These are phyloP conservation scores for Hexactinellida sp. DNA, from an alignment of 37 sponge, comb jelly and placozoan species.

Conservation along the genomic window DNA sequence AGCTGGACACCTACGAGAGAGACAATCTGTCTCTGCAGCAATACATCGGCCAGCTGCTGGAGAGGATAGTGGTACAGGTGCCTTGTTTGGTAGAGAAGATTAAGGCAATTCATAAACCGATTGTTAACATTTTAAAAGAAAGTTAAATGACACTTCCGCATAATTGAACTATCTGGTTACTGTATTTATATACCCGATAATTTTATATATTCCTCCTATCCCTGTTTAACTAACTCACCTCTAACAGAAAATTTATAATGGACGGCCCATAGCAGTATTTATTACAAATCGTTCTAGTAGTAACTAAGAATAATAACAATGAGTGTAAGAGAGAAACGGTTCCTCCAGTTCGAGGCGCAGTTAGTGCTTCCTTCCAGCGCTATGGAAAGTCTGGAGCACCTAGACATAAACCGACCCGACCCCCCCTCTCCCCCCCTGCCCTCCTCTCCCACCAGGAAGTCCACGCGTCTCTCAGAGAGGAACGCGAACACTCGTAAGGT, in stretches of 20 bases:
- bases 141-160: background rate
- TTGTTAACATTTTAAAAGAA: constrained; percentile 14
- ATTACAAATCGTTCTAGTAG: no score
- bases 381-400: background rate
- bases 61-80: background rate
- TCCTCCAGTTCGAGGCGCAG: no score
- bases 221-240: no score
- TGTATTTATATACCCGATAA: background rate
- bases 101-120: background rate
- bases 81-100: background rate
- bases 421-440: background rate
- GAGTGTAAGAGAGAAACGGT: no score
- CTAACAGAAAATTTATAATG: no score
- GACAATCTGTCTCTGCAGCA: background rate
- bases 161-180: background rate
- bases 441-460: background rate
- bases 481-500: background rate
- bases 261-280: no score
- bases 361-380: background rate
- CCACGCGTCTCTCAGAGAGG: background rate
- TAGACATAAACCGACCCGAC: background rate
- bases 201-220: background rate
- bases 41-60: constrained; percentile 1
- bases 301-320: no score
- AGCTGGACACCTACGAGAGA: background rate